Evolutionary conservation across 2,888 invertebrate species (phyloP).

Genomic region (Muschampia plurimacula): DNA sequence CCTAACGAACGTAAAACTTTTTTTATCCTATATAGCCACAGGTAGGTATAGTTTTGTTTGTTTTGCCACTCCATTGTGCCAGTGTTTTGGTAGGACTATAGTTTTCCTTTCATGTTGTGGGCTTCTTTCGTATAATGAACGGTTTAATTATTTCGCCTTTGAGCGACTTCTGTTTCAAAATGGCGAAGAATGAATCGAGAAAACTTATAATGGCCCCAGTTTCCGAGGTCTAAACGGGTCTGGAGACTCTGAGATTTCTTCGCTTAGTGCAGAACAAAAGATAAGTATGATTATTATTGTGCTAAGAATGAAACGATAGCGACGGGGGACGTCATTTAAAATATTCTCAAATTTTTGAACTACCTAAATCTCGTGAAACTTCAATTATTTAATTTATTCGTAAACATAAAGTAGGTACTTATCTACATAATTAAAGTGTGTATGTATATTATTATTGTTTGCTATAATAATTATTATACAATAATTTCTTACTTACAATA

Average conservation of each 20-base stretch:
- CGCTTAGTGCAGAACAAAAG: constrained; percentile 36
- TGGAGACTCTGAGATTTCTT: constrained; percentile 22
- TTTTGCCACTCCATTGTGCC: constrained; percentile 62
- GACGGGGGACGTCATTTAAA: constrained; percentile 15
- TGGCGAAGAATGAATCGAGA: constrained; percentile 40
- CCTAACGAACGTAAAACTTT: constrained; percentile 77
- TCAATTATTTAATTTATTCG: not conserved
- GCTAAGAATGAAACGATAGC: constrained; percentile 17
- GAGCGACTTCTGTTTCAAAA: constrained; percentile 39
- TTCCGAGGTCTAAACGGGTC: constrained; percentile 37
- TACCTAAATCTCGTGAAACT: not conserved
- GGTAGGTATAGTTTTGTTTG: constrained; percentile 64
- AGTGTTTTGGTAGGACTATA: constrained; percentile 67
- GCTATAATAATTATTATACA: no score
- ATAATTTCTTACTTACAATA: no score
- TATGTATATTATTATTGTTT: no score
- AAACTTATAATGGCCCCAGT: constrained; percentile 40
- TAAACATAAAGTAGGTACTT: no score
- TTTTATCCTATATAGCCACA: constrained; percentile 54
- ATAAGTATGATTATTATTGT: constrained; percentile 12
- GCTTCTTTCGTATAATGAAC: constrained; percentile 54
- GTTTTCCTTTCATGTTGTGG: constrained; percentile 66
- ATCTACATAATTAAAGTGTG: no score
- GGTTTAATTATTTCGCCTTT: constrained; percentile 47
- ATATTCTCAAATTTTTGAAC: not conserved